Evolutionary conservation across 2,888 invertebrate species (phyloP), one percentile per base, ranked within the genome.

Genomic region (Polymixis flavicincta): DNA sequence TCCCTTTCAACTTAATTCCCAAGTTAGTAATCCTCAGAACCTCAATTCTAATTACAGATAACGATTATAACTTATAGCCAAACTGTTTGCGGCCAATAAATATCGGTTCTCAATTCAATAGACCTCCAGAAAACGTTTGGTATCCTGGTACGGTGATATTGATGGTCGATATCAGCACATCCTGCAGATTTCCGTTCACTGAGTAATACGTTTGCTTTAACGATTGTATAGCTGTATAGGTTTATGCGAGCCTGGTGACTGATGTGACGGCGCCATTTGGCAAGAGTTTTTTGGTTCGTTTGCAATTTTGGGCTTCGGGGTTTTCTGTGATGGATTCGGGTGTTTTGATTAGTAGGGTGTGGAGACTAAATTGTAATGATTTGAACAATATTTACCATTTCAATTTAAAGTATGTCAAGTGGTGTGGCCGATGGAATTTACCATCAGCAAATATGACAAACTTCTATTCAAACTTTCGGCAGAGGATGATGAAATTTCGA

Each of bases 171-270:
- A 93, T 92, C 92, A 89, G 90, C 87, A 91, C 90, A 91, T 92
- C 92, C 92, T 91, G 92, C 91, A 93, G 90, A 94, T 93, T 93
- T 93, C 93, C 92, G 88, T 86, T 88, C 86, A 85, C 87, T 92
- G 92, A 92, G 91, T 92, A 93, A 93, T 92, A 92, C 90, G 89
- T 90, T 91, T 87, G 89, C 90, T 91, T 91, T 93, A 93, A 94
- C 92, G 93, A 92, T 91, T 87, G 78, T 85, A 82, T 85, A 84
- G 84, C 82, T 87, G 78, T 81, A 74, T 74, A 78, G 76, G 74
- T 73, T 83, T 83, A 86, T 83, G 74, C 65, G 19, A 22, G 69
- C 75, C 69, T 80, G 71, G 76, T 85, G 76, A 86, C 82, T 85
- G 83, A 82, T 86, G 80, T 55, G 69, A 67, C 76, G 69, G 75